Percentiles rank a stretch among this genome's conserved stretches.
These are phyloP conservation scores for Antedon mediterranea DNA, from an alignment of 53 echinoderm and acorn worm genomes.

Conservation along the genomic window DNA sequence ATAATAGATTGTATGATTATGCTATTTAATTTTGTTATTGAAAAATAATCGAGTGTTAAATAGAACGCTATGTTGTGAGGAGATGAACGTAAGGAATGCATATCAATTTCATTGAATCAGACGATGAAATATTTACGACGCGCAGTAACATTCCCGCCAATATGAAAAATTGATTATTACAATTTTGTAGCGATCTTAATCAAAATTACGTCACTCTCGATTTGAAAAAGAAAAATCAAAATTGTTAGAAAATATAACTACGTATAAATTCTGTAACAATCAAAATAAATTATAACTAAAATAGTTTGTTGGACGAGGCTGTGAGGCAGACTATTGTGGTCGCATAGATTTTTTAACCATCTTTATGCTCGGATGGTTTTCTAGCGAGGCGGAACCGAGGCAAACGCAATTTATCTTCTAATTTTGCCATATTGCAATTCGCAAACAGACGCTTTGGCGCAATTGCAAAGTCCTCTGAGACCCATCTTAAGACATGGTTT, in stretches of 20 bases:
- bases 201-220: neutral
- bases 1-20: too few relatives aligned
- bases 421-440: constrained; percentile 1
- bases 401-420: neutral
- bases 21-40: too few relatives aligned
- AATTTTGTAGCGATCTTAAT: neutral
- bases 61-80: too few relatives aligned
- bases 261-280: neutral
- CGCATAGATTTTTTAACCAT: neutral
- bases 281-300: neutral
- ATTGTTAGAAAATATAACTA: neutral
- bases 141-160: neutral
- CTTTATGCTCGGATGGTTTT: neutral
- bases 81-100: neutral
- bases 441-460: neutral
- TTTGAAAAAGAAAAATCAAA: too few relatives aligned
- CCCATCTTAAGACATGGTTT: neutral
- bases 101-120: neutral
- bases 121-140: neutral
- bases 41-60: too few relatives aligned
- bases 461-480: neutral
- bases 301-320: neutral
- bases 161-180: neutral
- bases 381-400: constrained; percentile 1
- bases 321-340: neutral